Evolutionary conservation across 2,113 vertebrate species (phyloP).

Genomic region (Semnopithecus entellus): DNA sequence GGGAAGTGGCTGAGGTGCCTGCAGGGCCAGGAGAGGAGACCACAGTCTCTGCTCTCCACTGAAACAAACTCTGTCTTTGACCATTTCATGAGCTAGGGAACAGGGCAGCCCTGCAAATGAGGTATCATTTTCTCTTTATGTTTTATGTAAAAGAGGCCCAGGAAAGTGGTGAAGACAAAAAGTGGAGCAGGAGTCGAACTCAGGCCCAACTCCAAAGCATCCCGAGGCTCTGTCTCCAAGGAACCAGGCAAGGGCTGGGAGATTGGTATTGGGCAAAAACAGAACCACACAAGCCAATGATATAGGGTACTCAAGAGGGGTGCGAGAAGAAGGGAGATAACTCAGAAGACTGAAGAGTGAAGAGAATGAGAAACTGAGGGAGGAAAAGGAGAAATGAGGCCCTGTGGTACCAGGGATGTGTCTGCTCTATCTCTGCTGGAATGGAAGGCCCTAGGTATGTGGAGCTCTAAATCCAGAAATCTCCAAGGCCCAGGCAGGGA

Average conservation of each 20-base stretch:
- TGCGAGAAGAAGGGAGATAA: background rate
- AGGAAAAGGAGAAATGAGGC: background rate
- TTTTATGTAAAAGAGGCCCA: background rate
- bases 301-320: background rate
- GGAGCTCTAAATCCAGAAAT: background rate
- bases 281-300: background rate
- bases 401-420: rapidly evolving
- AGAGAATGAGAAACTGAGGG: background rate
- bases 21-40: background rate
- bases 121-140: background rate
- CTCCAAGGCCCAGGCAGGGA: background rate
- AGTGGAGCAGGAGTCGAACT: background rate
- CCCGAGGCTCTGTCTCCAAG: background rate
- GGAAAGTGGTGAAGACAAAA: background rate
- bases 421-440: background rate
- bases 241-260: background rate
- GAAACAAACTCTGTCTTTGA: background rate
- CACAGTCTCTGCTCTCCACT: background rate
- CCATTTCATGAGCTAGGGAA: background rate
- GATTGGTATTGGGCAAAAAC: background rate
- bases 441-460: background rate
- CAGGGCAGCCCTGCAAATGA: rapidly evolving
- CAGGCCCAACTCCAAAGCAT: background rate
- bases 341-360: background rate
- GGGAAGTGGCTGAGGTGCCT: background rate